phyloP scores from a whole-genome alignment of 2,888 invertebrate genomes.

The Nymphalis polychloros region DNA sequence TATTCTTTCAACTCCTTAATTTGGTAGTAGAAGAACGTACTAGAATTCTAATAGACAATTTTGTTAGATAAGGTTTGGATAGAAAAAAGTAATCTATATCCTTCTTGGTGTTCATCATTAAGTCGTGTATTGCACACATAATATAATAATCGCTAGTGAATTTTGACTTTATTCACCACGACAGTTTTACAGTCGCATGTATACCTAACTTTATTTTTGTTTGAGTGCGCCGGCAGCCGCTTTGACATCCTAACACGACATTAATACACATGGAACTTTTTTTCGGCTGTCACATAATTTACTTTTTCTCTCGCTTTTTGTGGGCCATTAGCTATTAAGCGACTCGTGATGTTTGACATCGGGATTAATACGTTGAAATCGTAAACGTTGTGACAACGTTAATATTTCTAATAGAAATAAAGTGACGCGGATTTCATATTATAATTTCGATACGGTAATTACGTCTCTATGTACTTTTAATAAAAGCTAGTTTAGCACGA shows the following conservation, averaged over 20 bases:
- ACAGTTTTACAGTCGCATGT: slow-evolving; percentile 44
- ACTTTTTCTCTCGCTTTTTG: slow-evolving; percentile 64
- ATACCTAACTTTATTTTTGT: slow-evolving; percentile 60
- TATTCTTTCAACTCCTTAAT: too few relatives aligned
- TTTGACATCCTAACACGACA: slow-evolving; percentile 80
- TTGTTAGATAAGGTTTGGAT: too few relatives aligned
- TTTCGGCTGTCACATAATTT: slow-evolving; percentile 78
- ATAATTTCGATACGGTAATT: not conserved
- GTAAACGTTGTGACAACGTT: slow-evolving; percentile 52
- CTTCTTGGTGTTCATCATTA: too few relatives aligned
- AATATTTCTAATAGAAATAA: slow-evolving; percentile 26
- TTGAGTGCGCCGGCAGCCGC: slow-evolving; percentile 65
- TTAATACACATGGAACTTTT: slow-evolving; percentile 75
- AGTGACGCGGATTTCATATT: not conserved
- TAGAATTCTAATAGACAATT: too few relatives aligned
- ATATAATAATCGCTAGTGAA: not conserved
- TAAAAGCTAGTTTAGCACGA: not conserved
- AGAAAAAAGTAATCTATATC: too few relatives aligned
- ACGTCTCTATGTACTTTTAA: not conserved
- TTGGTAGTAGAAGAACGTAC: too few relatives aligned
- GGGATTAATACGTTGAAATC: slow-evolving; percentile 68
- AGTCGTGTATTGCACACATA: too few relatives aligned
- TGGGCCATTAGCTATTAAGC: slow-evolving; percentile 79
- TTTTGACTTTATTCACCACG: not conserved
- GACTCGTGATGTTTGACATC: slow-evolving; percentile 63